These are phyloP conservation scores for Drosophila recens DNA, from an alignment of 2,888 invertebrate species.

Conservation along the genomic window DNA sequence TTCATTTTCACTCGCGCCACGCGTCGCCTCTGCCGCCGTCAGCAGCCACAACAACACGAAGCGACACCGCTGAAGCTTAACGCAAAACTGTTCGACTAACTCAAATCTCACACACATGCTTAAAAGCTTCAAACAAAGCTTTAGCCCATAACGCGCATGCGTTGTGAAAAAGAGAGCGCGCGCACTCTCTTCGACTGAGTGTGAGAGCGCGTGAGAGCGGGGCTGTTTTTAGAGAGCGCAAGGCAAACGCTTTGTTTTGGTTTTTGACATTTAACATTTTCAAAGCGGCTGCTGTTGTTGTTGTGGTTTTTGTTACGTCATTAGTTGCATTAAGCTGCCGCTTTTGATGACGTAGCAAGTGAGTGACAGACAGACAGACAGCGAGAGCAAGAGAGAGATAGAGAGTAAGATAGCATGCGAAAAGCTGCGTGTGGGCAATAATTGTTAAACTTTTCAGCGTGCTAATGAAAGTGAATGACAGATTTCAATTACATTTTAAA, in stretches of 20 bases:
- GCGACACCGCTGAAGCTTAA: conserved; percentile 58
- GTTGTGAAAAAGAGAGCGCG: conserved; percentile 1
- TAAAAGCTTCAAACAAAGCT: conserved; percentile 53
- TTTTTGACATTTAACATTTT: conserved; percentile 54
- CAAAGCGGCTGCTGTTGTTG: background rate
- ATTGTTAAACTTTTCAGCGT: conserved; percentile 30
- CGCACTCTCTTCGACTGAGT: background rate
- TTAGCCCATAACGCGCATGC: conserved; percentile 56
- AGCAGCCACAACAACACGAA: conserved; percentile 46
- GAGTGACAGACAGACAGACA: conserved; percentile 10
- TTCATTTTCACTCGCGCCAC: conserved; percentile 60
- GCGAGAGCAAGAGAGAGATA: background rate
- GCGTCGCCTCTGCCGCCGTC: conserved; percentile 35
- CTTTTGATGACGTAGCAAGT: conserved; percentile 46
- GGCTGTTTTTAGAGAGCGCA: conserved; percentile 8
- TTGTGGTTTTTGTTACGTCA: conserved; percentile 48
- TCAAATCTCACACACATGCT: conserved; percentile 41
- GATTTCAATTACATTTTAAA: conserved; percentile 19
- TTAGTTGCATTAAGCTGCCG: conserved; percentile 13
- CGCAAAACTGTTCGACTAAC: conserved; percentile 56
- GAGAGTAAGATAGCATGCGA: conserved; percentile 12
- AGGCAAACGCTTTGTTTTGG: conserved; percentile 47
- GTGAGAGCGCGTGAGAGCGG: background rate
- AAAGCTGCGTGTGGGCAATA: conserved; percentile 27
- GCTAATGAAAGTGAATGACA: conserved; percentile 51